A percentile compares a stretch with the other conserved stretches of the same genome.
Evolutionary conservation across 2,888 invertebrate species (phyloP).

Genomic region (Amblyjoppa fuscipennis): DNA sequence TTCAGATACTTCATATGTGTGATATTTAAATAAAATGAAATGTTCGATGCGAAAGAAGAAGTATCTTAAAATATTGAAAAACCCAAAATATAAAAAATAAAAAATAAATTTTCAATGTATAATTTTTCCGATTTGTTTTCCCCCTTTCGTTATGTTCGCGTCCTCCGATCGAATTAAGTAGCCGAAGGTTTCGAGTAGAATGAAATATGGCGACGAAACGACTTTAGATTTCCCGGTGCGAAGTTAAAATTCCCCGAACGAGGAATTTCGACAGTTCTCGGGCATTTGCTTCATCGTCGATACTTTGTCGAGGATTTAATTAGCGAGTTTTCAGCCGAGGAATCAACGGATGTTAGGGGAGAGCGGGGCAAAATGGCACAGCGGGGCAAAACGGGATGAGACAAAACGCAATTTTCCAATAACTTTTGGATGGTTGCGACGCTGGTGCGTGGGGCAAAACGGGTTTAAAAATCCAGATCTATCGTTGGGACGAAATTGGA

Average conservation of each 20-base stretch:
- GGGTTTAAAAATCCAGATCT: no score
- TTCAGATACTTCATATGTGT: no score
- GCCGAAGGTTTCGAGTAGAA: not conserved
- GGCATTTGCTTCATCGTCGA: not conserved
- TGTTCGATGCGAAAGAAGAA: not conserved
- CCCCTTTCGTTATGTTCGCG: not conserved
- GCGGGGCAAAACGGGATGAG: no score
- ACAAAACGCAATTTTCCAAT: no score
- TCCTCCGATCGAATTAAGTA: not conserved
- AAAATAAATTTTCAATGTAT: not conserved
- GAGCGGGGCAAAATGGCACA: no score
- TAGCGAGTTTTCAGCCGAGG: not conserved
- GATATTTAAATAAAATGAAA: no score
- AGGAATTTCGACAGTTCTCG: not conserved
- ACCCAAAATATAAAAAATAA: not conserved
- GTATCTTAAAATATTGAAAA: not conserved
- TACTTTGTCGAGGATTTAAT: not conserved
- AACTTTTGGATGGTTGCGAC: no score
- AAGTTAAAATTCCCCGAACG: not conserved
- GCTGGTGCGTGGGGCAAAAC: no score
- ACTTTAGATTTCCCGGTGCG: not conserved
- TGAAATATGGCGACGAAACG: not conserved
- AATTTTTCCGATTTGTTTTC: not conserved
- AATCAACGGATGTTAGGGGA: not conserved
- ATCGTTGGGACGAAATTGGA: no score